A percentile compares a stretch with the other conserved stretches of the same genome.
Conservation (phyloP, 1,140 invertebrate species). For the Samia ricini region DNA sequence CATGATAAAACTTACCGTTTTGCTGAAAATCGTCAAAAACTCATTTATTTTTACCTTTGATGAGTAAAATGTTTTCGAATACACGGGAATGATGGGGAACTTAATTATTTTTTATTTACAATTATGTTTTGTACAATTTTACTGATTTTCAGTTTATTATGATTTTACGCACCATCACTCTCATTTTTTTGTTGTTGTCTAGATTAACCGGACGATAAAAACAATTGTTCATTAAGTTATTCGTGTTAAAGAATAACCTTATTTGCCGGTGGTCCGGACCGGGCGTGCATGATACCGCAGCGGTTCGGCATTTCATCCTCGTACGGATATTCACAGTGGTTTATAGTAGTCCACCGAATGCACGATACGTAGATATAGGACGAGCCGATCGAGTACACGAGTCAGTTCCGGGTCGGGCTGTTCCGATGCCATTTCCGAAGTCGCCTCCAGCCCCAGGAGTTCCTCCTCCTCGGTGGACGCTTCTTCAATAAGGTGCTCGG, state of each 20-base stretch:
- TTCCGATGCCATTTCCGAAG: constrained; percentile 77
- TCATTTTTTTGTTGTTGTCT: no score
- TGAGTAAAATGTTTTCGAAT: no score
- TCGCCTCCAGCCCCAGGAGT: constrained; percentile 86
- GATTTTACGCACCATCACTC: no score
- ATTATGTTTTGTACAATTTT: no score
- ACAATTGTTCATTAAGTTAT: constrained; percentile 9
- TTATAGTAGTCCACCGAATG: constrained; percentile 99
- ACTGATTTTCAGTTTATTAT: no score
- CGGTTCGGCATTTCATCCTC: constrained; percentile 99
- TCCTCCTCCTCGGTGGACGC: constrained; percentile 99
- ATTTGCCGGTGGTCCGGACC: constrained; percentile 89
- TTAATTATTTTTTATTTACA: no score
- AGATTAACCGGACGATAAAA: no score
- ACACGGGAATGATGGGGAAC: no score
- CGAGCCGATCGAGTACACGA: constrained; percentile 85
- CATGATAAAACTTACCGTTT: no score
- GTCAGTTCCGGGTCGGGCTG: constrained; percentile 76
- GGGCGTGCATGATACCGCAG: constrained; percentile 98
- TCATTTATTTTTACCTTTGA: no score
- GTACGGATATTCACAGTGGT: constrained; percentile 98
- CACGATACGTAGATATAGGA: constrained; percentile 97
- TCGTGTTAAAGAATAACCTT: constrained; percentile 78
- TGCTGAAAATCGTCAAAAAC: no score
- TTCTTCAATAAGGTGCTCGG: constrained; percentile 99